Evolutionary conservation across 2,888 invertebrate genomes (phyloP).

Genomic region (Lottia scabra): DNA sequence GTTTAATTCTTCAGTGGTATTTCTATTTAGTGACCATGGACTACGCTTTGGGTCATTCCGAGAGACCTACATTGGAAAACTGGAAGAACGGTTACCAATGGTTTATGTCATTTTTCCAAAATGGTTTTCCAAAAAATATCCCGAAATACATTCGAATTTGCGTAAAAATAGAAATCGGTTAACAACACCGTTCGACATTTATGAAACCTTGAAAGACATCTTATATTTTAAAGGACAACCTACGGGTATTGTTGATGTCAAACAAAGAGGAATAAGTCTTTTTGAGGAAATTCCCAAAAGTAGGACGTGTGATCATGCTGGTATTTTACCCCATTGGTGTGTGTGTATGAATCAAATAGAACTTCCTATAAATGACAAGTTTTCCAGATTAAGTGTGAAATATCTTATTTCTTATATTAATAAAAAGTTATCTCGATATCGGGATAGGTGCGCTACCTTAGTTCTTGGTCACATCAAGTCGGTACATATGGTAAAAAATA

Average conservation of each 20-base stretch:
- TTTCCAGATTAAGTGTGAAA: slow-evolving; percentile 74
- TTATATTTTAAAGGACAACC: slow-evolving; percentile 37
- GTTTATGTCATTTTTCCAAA: slow-evolving; percentile 80
- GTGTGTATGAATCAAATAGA: slow-evolving; percentile 41
- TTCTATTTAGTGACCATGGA: slow-evolving; percentile 86
- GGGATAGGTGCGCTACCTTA: slow-evolving; percentile 68
- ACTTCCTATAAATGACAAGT: slow-evolving; percentile 62
- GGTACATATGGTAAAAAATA: slow-evolving; percentile 69
- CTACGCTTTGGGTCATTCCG: slow-evolving; percentile 88
- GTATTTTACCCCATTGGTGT: slow-evolving; percentile 78
- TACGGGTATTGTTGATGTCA: slow-evolving; percentile 18
- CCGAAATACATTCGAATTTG: slow-evolving; percentile 77
- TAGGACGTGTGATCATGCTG: slow-evolving; percentile 83
- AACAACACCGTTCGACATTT: slow-evolving; percentile 87
- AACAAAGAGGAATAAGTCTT: slow-evolving; percentile 73
- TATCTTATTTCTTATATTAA: slow-evolving; percentile 79
- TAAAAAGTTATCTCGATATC: slow-evolving; percentile 70
- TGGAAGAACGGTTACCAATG: slow-evolving; percentile 90
- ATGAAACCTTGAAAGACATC: slow-evolving; percentile 82
- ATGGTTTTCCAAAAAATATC: slow-evolving; percentile 78
- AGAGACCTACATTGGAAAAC: slow-evolving; percentile 80
- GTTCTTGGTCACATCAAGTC: slow-evolving; percentile 77
- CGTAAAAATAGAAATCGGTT: slow-evolving; percentile 76
- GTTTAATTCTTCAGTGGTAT: slow-evolving; percentile 53
- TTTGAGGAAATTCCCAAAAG: slow-evolving; percentile 80